Evolutionary conservation across 2,113 vertebrate species (phyloP), one percentile per base, ranked within the genome.

Genomic region (Prietella phreatophila): DNA sequence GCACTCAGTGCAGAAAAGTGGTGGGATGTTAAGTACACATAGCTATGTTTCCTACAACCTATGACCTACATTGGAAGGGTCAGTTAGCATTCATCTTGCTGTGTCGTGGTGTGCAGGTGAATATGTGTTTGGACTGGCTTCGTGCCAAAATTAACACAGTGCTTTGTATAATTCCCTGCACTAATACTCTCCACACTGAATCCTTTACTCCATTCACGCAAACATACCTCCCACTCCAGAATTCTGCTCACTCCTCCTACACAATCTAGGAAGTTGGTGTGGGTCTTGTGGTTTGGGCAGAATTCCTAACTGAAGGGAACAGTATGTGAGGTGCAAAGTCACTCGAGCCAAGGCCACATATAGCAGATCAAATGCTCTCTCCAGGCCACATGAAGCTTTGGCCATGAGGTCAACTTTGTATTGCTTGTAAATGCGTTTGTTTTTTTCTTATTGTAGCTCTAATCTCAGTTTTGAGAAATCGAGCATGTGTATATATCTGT

Each of bases 121-220:
- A 73, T 53, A 42, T 88, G 56, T 88, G 85, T 90, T 71, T 65
- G 79, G 50, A 58, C 79, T 63, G 67, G 86, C 27, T 25, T 71
- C n/a, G 17, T 4, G 87, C 91, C 88, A 92, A 89, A 83, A 85
- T 42, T 81, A 89, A 88, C 91, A 90, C 42, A 36, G 2, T 53
- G 71, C 39, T 36, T 39, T 91, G 76, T 90, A 87, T 88, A 91
- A 67, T 89, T 85, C 17, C 25, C 73, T 78, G 60, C 30, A 19
- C 65, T 36, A 39, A 82, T 56, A 53, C 60, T 42, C 50, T 79
- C 82, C 67, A 85, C 81, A 87, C 56, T 63, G 27, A 55, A 53
- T 60, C 19, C 22, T 82, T 5, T 17, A 20, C 10, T 30, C 27
- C 71, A 36, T 5, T 84, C 53, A 61, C 75, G 56, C 83, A 82